Evolutionary conservation across 2,797 vertebrate genomes (phyloP), one percentile per base, ranked within the genome.

Genomic region (Sternotherus odoratus): DNA sequence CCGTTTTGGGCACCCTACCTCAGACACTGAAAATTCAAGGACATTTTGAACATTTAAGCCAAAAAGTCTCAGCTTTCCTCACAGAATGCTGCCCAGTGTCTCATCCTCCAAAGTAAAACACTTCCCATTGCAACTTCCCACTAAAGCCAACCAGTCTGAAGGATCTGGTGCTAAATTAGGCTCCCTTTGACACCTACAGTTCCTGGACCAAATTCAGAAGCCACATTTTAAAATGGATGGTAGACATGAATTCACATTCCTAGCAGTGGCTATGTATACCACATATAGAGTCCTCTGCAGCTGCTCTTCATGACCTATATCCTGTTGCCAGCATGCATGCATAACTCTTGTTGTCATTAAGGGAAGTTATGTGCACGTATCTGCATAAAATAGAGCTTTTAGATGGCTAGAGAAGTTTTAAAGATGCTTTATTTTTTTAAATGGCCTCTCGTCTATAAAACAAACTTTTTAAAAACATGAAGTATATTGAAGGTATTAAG

Each of bases 161-260:
- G 36, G 79, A 66, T 54, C 5, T 87, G 5, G 9, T 87, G 10
- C n/a, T 94, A 85, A 93, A 77, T 69, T 77, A 66, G 54, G 23
- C 5, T 17, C 91, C 21, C 12, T 74, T 36, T 60, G 51, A 49
- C 8, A 30, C 43, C 75, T n/a, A 85, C 49, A 6, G 53, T 92
- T 43, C 56, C 39, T 75, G 33, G 87, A 56, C 6, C 5, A 75
- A 33, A 88, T 1, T 85, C 51, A 82, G 15, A 57, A 87, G 6
- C 3, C 6, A 8, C 4, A 53, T 85, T 36, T 79, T 87, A 56
- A 82, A 83, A 86, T 83, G 60, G 36, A 51, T 28, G 2, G 12
- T 66, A 39, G 33, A 66, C 51, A 54, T 90, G 77, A 88, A 90
- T 91, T 89, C 53, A 74, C n/a, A 11, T 79, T 16, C 56, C 43